Base-by-base conservation (phyloP, 2,797 vertebrate genomes). In the Carapus acus region DNA sequence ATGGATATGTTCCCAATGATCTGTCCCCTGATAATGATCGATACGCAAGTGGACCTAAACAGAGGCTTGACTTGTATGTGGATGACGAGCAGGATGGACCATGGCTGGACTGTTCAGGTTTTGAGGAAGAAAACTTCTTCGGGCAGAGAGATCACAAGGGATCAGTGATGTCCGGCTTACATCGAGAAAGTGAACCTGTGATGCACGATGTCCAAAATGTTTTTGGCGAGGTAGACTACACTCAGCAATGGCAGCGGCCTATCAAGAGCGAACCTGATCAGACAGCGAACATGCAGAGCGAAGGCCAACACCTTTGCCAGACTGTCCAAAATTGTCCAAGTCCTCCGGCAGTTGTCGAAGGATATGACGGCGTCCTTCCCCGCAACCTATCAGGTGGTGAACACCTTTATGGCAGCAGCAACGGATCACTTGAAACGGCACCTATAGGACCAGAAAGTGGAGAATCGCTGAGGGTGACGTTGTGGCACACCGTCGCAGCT, bases 221-320 rank as follows among this genome's bases (percentile, higher is more conserved):
- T 49, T 4, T 58, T 3, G 29, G 1, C 2, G 16, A 39, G 8
- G 29, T 27, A 3, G 33, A 34, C 48, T 8, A 1, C 4, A 3
- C 43, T 17, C 46, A 50, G 6, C 54, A 49, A 23, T 39, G 45
- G 44, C 43, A 40, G 43, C 4, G 9, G 11, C 47, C 52, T 15
- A 14, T 33, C 24, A 49, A 51, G 23, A 43, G 6, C 33, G 4
- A 17, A 13, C 40, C 22, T 44, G 58, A 20, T 20, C 22, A 16
- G 5, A 27, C 12, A 23, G 31, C 41, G 19, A 23, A 8, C 19
- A 62, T 8, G 38, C n/a, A 3, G 22, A 11, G 3, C 17, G 19
- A 45, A 43, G 23, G n/a, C 11, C 48, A 24, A 15, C 19, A 21
- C 18, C 61, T 42, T n/a, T 24, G 39, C 43, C 47, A 12, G 15